Conservation (phyloP, 2,888 invertebrate species). For the Tetropium fuscum region DNA sequence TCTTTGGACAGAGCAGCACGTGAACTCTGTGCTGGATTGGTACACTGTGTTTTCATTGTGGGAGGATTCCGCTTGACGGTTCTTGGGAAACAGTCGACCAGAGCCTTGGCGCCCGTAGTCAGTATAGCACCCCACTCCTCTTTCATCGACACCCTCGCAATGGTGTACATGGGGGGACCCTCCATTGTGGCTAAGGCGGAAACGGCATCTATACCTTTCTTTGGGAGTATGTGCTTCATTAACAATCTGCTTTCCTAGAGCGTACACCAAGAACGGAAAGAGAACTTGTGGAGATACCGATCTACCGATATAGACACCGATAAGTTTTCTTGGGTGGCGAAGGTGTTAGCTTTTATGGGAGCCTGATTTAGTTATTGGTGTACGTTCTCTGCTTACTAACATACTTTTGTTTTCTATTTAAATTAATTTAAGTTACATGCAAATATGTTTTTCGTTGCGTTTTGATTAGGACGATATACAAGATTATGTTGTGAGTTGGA, state of each 20-base stretch:
- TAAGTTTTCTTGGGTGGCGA: too few relatives aligned
- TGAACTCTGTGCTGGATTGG: slow-evolving; percentile 69
- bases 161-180: slow-evolving; percentile 85
- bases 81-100: slow-evolving; percentile 74
- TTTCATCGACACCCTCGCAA: slow-evolving; percentile 89
- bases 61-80: slow-evolving; percentile 87
- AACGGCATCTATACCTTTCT: slow-evolving; percentile 83
- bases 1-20: slow-evolving; percentile 64
- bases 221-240: slow-evolving; percentile 81
- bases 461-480: too few relatives aligned
- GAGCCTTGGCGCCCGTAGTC: slow-evolving; percentile 82
- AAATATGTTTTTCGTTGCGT: too few relatives aligned
- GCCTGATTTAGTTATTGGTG: too few relatives aligned
- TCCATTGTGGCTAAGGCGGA: slow-evolving; percentile 92
- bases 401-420: too few relatives aligned
- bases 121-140: slow-evolving; percentile 92
- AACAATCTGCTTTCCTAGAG: slow-evolving; percentile 14
- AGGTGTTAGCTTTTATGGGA: too few relatives aligned
- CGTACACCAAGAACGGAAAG: slow-evolving; percentile 11
- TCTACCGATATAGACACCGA: too few relatives aligned
- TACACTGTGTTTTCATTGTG: slow-evolving; percentile 81
- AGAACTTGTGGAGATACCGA: too few relatives aligned
- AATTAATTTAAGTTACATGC: too few relatives aligned
- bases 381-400: too few relatives aligned
- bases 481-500: too few relatives aligned